These are phyloP conservation scores for Discoglossus pictus DNA, from an alignment of 2,797 vertebrate species.

Conservation along the genomic window DNA sequence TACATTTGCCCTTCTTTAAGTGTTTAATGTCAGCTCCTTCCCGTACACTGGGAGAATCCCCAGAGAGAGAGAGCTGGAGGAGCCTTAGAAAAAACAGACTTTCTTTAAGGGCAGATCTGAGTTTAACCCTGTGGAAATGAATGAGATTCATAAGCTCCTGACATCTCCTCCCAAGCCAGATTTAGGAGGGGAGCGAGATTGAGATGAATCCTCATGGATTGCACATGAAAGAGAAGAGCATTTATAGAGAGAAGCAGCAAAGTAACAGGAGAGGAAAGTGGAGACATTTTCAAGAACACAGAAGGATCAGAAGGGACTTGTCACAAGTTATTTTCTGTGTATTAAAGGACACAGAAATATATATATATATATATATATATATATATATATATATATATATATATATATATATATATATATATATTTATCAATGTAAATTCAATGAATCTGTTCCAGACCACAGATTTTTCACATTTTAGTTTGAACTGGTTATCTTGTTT, in stretches of 20 bases:
- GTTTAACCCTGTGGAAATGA: constrained; percentile 20
- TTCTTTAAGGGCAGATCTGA: constrained; percentile 29
- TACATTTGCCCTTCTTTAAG: too few relatives aligned
- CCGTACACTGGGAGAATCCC: neutral
- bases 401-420: too few relatives aligned
- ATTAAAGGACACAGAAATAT: too few relatives aligned
- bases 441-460: too few relatives aligned
- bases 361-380: too few relatives aligned
- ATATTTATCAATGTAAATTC: too few relatives aligned
- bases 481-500: too few relatives aligned
- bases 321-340: too few relatives aligned
- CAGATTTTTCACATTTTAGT: too few relatives aligned
- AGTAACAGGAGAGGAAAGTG: constrained; percentile 1
- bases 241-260: constrained; percentile 5
- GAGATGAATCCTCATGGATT: constrained; percentile 21
- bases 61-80: neutral
- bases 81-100: constrained; percentile 16
- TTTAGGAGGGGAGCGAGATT: constrained; percentile 13
- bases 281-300: constrained; percentile 6
- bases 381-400: too few relatives aligned
- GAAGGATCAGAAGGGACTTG: too few relatives aligned
- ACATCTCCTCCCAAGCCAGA: constrained; percentile 2
- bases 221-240: constrained; percentile 25
- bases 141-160: constrained; percentile 26
- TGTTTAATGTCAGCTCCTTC: too few relatives aligned